Evolutionary conservation across 2,113 vertebrate genomes (phyloP).

Genomic region (Carassius auratus): DNA sequence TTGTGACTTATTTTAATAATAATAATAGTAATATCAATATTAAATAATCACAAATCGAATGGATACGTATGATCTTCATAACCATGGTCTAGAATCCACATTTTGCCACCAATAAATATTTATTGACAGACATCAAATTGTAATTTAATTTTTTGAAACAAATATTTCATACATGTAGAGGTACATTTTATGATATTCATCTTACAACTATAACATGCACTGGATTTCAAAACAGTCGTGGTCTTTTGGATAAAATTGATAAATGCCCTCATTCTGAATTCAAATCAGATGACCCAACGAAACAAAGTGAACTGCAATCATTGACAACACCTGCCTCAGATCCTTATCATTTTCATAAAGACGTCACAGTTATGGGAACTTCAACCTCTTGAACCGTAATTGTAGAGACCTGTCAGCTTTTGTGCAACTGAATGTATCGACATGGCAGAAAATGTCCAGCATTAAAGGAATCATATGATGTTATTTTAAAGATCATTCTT

Average conservation of each 20-base stretch:
- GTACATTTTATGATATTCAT: not conserved
- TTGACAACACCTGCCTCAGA: not conserved
- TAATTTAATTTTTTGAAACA: not conserved
- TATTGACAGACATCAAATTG: not conserved
- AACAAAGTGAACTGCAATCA: not conserved
- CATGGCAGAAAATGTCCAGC: not conserved
- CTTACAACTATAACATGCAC: not conserved
- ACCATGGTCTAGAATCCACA: no score
- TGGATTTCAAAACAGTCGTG: not conserved
- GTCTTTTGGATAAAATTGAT: not conserved
- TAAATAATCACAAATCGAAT: no score
- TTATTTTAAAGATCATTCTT: no score
- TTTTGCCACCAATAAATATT: not conserved
- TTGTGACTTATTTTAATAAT: no score
- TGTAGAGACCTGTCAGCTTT: not conserved
- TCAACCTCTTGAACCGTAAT: not conserved
- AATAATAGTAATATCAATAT: no score
- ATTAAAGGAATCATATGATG: not conserved
- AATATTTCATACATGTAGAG: not conserved
- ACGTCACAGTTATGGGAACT: not conserved
- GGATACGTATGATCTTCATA: no score
- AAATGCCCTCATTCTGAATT: not conserved
- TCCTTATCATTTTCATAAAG: not conserved
- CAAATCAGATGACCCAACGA: not conserved
- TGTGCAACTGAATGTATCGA: not conserved